Evolutionary conservation across 2,888 invertebrate genomes (phyloP), one percentile per base, ranked within the genome.

Genomic region (Parthenolecanium corni): DNA sequence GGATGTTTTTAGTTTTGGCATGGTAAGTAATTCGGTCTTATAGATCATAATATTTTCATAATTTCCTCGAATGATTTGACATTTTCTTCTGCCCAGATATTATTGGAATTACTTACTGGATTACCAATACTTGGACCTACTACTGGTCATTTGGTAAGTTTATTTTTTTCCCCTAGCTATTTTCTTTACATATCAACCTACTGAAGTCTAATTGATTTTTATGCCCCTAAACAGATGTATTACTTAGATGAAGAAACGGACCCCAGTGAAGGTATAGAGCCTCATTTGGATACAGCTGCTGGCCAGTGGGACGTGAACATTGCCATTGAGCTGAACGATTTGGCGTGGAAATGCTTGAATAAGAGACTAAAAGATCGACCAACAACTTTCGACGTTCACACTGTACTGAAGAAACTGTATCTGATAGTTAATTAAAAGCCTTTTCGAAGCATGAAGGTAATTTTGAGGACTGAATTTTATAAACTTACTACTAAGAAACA

Each of bases 1-100:
- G 67, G 89, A 89, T 71, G 79, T 85, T 2, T 88, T 81, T 72
- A 85, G 86, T 71, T 86, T 80, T 76, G 89, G 88, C 1, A 82
- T 88, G 66, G 87, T 78, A 70, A 71, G 75, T 71, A 38, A 46
- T 62, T 36, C 16, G 18, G 9, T 5, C 9, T 42, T 58, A 24
- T 18, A 24, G 12, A 21, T 46, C 5, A 18, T 61, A 16, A 14
- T 49, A 24, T 21, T 52, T 4, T 12, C 25, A 52, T 52, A 12
- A 23, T 14, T 12, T 14, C 6, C 6, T 38, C 9, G 12, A 3
- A 53, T 36, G 18, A 1, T 18, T 23, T 16, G 1, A 52, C n/a
- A 40, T 2, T 64, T 64, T 65, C 65, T 67, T 42, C 65, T 51
- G 66, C 68, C 5, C 66, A 77, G 77, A 74, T 87, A 1, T 70